These are phyloP conservation scores for Sylvilagus bachmani DNA, from an alignment of 2,113 vertebrate genomes.

Conservation along the genomic window DNA sequence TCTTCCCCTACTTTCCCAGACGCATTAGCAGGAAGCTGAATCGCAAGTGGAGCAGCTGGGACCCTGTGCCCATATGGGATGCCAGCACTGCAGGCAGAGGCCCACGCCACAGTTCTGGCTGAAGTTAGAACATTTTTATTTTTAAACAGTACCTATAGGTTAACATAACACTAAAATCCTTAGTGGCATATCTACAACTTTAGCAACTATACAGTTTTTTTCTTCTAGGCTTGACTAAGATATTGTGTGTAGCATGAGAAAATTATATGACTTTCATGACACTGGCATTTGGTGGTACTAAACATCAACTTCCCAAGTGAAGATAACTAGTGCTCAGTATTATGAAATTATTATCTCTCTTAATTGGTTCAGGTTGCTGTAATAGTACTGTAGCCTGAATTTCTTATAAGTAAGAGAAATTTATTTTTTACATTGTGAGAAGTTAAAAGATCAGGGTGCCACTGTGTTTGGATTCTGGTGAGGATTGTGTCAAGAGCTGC, in stretches of 20 bases:
- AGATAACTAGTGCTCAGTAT: neutral
- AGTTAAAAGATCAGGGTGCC: neutral
- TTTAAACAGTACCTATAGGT: neutral
- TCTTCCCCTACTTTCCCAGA: too few relatives aligned
- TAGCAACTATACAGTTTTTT: conserved; percentile 6
- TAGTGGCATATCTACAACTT: neutral
- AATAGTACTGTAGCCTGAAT: neutral
- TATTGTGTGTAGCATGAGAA: conserved; percentile 1
- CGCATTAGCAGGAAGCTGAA: too few relatives aligned
- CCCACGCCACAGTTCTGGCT: too few relatives aligned
- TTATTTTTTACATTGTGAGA: neutral
- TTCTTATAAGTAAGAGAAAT: neutral
- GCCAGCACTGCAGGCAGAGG: too few relatives aligned
- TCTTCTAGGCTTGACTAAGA: neutral
- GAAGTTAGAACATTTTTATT: neutral
- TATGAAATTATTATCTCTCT: neutral
- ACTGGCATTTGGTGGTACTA: neutral
- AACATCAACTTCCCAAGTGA: neutral
- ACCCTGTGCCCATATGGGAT: too few relatives aligned
- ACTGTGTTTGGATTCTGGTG: neutral
- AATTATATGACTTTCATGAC: neutral
- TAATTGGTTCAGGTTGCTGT: neutral
- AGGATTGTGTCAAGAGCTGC: neutral
- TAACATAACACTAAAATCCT: neutral
- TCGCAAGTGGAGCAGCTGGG: too few relatives aligned